phyloP scores from a whole-genome alignment of 2,113 vertebrate genomes.

The Gavialis gangeticus region DNA sequence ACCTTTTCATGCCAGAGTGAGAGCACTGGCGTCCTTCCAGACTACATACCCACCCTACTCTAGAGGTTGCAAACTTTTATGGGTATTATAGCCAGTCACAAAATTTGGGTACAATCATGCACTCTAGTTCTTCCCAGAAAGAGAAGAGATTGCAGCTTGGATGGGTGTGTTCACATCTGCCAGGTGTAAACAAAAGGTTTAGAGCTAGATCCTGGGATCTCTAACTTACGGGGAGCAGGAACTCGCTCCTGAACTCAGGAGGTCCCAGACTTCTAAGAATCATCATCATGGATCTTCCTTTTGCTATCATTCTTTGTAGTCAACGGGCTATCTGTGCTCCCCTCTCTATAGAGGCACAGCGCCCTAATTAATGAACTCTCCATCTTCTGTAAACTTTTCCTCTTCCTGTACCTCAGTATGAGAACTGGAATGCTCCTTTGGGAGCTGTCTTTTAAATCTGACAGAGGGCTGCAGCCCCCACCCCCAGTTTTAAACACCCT shows the following conservation, averaged over 20 bases:
- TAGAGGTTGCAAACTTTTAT: background rate
- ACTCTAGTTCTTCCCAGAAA: background rate
- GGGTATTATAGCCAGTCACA: slow-evolving; percentile 12
- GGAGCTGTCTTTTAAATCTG: slow-evolving; percentile 30
- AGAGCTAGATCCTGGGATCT: background rate
- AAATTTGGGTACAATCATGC: background rate
- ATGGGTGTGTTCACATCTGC: background rate
- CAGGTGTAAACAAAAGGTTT: background rate
- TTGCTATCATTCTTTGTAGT: background rate
- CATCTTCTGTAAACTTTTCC: background rate
- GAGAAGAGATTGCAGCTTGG: background rate
- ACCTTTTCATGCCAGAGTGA: slow-evolving; percentile 10
- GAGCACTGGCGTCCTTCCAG: slow-evolving; percentile 6
- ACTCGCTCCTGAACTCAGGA: background rate
- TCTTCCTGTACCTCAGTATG: slow-evolving; percentile 1
- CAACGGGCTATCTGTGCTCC: background rate
- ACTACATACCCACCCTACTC: background rate
- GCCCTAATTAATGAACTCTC: background rate
- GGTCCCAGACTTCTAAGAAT: background rate
- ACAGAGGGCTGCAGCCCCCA: background rate
- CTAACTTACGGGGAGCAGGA: background rate
- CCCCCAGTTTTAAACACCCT: accelerated
- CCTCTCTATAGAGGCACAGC: background rate
- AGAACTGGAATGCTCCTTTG: slow-evolving; percentile 52
- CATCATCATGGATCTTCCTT: background rate